Conservation (phyloP, 1,140 invertebrate genomes). For the Plutomurus gul region DNA sequence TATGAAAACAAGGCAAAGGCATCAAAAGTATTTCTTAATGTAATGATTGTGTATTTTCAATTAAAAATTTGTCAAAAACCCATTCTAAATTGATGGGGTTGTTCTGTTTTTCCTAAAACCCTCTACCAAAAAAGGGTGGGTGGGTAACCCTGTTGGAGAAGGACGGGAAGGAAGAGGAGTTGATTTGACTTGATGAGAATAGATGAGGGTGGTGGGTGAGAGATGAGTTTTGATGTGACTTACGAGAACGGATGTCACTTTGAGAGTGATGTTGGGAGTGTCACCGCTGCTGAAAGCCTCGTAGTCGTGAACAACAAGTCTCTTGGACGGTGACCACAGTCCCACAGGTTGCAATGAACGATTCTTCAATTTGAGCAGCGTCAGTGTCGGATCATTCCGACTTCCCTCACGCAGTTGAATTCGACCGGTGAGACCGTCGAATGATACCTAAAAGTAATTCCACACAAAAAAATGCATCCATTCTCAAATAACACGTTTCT, state of each 20-base stretch:
- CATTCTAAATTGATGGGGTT: too few relatives aligned
- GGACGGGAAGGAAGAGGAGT: not conserved
- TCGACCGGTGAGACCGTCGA: slow-evolving; percentile 74
- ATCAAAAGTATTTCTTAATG: too few relatives aligned
- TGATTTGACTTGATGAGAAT: not conserved
- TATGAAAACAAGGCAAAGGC: too few relatives aligned
- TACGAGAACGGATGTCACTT: slow-evolving; percentile 60
- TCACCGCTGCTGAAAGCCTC: slow-evolving; percentile 57
- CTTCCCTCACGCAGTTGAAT: slow-evolving; percentile 78
- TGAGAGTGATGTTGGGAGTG: slow-evolving; percentile 60
- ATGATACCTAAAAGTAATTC: slow-evolving; percentile 66
- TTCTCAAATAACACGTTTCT: too few relatives aligned
- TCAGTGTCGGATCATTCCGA: slow-evolving; percentile 73
- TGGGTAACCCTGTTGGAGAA: not conserved
- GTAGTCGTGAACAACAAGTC: slow-evolving; percentile 52
- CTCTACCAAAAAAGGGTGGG: too few relatives aligned
- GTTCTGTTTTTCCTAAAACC: too few relatives aligned
- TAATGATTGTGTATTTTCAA: too few relatives aligned
- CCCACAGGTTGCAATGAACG: slow-evolving; percentile 72
- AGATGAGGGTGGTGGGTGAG: not conserved
- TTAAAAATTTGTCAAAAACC: too few relatives aligned
- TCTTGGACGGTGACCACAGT: slow-evolving; percentile 63
- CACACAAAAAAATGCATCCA: slow-evolving; percentile 23
- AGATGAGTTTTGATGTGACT: not conserved
- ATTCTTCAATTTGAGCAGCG: slow-evolving; percentile 76